Conservation (phyloP, 1,140 invertebrate species). For the Dufourea novaeangliae region DNA sequence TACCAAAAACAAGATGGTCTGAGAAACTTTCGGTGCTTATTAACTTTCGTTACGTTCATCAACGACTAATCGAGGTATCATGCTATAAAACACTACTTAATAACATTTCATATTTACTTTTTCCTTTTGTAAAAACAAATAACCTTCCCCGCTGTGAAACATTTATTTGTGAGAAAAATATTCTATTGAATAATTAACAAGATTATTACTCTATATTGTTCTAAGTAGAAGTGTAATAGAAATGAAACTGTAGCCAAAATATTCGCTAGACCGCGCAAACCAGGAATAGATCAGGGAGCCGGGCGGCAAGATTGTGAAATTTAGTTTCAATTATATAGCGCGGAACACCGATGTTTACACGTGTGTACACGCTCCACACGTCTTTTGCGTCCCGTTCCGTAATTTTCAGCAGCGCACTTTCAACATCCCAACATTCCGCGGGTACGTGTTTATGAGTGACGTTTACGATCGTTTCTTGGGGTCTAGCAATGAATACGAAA, state of each 20-base stretch:
- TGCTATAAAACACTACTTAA: not conserved
- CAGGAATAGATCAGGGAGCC: not conserved
- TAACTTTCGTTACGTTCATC: slow-evolving; percentile 1
- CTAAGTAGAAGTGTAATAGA: not conserved
- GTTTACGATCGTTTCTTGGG: slow-evolving; percentile 27
- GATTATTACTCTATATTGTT: not conserved
- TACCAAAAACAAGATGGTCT: not conserved
- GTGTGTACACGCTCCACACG: not conserved
- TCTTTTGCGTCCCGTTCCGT: slow-evolving; percentile 31
- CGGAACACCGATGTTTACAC: slow-evolving; percentile 10
- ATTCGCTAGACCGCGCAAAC: not conserved
- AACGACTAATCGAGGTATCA: not conserved
- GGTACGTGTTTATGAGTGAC: slow-evolving; percentile 1
- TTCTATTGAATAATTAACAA: not conserved
- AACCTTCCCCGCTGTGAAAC: no score
- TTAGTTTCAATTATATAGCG: slow-evolving; percentile 21
- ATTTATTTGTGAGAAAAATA: not conserved
- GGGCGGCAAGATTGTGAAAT: not conserved
- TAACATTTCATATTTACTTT: not conserved
- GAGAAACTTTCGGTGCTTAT: not conserved
- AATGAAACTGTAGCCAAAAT: not conserved
- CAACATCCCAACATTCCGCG: slow-evolving; percentile 25
- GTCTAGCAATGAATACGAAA: not conserved
- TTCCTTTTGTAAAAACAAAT: no score
- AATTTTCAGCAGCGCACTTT: slow-evolving; percentile 23